A percentile compares a stretch with the other conserved stretches of the same genome.
phyloP scores from a whole-genome alignment of 2,113 vertebrate species.

The Lagopus leucura region DNA sequence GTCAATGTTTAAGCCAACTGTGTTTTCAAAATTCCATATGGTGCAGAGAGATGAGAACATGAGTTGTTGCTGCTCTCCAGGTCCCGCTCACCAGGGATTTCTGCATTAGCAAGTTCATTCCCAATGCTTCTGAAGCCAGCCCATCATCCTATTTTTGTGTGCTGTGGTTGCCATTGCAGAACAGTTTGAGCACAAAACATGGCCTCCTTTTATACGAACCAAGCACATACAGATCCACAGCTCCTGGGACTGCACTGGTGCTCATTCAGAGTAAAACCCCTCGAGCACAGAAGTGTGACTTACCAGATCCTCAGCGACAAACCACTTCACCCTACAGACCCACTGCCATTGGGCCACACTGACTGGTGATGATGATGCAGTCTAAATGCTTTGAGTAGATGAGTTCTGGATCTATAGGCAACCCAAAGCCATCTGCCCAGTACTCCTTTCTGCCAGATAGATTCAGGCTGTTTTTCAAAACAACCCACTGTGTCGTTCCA shows the following conservation, averaged over 20 bases:
- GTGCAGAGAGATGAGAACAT: constrained; percentile 36
- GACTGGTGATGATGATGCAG: not conserved
- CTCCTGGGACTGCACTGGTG: not conserved
- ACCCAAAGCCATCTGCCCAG: not conserved
- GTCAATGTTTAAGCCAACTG: constrained; percentile 46
- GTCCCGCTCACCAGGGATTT: constrained; percentile 6
- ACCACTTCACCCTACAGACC: not conserved
- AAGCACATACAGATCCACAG: not conserved
- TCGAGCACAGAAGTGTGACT: not conserved
- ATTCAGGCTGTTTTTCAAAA: not conserved
- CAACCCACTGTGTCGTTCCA: fast-evolving
- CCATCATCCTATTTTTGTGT: not conserved
- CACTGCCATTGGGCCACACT: not conserved
- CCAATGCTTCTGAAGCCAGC: constrained; percentile 14
- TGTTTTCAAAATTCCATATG: constrained; percentile 61
- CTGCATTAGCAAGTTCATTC: not conserved
- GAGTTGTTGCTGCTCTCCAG: constrained; percentile 47
- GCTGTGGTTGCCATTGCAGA: not conserved
- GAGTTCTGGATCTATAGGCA: not conserved
- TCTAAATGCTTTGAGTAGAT: not conserved
- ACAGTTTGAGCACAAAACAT: not conserved
- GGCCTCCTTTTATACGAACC: not conserved
- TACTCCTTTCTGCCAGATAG: not conserved
- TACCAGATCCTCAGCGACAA: not conserved
- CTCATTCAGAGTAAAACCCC: not conserved